These are phyloP conservation scores for Brachyistius frenatus DNA, from an alignment of 2,113 vertebrate species.

Conservation along the genomic window DNA sequence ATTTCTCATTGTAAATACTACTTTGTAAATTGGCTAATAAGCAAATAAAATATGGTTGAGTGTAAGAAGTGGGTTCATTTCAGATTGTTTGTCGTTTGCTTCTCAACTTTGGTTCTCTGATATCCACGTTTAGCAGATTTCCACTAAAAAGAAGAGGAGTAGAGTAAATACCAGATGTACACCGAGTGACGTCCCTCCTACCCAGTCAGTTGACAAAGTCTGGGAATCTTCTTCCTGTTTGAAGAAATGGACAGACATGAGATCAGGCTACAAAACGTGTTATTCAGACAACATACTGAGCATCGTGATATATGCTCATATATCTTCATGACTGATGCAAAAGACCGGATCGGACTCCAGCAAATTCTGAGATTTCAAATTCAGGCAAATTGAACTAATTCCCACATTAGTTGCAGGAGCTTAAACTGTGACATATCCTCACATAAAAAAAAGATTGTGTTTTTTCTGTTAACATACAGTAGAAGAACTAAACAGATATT, in stretches of 20 bases:
- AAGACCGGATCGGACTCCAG: background rate
- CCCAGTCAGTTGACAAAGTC: constrained; percentile 38
- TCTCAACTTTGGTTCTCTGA: too few relatives aligned
- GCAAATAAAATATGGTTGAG: too few relatives aligned
- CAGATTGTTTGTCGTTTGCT: too few relatives aligned
- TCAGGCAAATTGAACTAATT: background rate
- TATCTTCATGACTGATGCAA: background rate
- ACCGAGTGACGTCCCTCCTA: constrained; percentile 21
- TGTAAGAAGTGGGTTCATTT: too few relatives aligned
- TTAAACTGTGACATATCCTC: too few relatives aligned
- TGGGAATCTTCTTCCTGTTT: constrained; percentile 47
- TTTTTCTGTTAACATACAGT: too few relatives aligned
- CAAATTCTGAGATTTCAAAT: background rate
- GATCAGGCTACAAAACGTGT: background rate
- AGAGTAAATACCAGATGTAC: constrained; percentile 55
- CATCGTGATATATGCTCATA: background rate
- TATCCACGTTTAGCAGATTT: background rate
- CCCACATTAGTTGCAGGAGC: too few relatives aligned
- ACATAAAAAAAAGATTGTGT: too few relatives aligned
- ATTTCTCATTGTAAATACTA: too few relatives aligned
- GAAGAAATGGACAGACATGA: constrained; percentile 23
- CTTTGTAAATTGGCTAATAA: too few relatives aligned
- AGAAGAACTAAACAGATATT: too few relatives aligned
- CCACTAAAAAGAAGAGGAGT: background rate
- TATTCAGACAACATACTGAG: background rate